These are phyloP conservation scores for Drosophila longiperda DNA, from an alignment of 2,888 invertebrate species.

Conservation along the genomic window DNA sequence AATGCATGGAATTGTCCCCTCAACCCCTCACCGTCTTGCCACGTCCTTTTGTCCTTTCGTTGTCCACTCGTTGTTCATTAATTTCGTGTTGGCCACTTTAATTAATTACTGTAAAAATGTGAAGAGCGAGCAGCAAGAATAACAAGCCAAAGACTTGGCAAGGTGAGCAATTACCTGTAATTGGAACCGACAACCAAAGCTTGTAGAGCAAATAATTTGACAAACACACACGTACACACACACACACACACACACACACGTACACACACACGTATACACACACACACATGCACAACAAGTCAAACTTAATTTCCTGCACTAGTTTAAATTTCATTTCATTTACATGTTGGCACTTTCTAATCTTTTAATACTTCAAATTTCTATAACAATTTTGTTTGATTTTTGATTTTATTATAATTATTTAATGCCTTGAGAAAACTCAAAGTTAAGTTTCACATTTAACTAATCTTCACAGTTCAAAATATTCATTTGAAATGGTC, in stretches of 20 bases:
- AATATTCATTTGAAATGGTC: constrained; percentile 7
- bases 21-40: background rate
- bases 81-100: constrained; percentile 41
- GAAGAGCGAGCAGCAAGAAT: constrained; percentile 14
- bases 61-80: constrained; percentile 8
- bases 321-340: background rate
- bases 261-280: background rate
- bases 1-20: constrained; percentile 17
- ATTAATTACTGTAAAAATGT: constrained; percentile 39
- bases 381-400: background rate
- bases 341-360: background rate
- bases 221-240: constrained; percentile 1
- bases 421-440: background rate
- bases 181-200: constrained; percentile 5
- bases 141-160: background rate
- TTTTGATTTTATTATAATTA: background rate
- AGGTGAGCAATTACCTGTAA: constrained; percentile 15
- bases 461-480: constrained; percentile 1
- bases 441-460: constrained; percentile 1
- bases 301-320: background rate
- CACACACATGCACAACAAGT: background rate
- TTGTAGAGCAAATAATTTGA: background rate
- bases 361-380: background rate
- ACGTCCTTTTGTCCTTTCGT: background rate
- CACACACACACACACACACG: background rate